Percentiles rank a stretch among this genome's conserved stretches.
Conservation (phyloP, 2,797 vertebrate species). For the Spondyliosoma cantharus region DNA sequence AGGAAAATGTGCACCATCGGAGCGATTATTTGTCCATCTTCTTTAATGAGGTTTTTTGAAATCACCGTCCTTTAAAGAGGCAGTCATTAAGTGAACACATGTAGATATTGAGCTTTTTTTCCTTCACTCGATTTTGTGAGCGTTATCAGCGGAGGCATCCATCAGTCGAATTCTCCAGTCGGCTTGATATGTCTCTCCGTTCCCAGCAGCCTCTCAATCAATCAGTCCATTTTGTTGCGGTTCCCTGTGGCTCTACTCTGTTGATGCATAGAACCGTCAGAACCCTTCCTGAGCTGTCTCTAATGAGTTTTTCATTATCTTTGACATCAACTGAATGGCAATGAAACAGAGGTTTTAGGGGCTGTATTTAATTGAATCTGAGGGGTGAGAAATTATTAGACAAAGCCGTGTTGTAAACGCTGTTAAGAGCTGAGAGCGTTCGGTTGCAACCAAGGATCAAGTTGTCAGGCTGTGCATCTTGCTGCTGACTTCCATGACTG, state of each 20-base stretch:
- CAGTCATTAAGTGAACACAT: conserved; percentile 57
- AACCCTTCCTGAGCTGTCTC: conserved; percentile 64
- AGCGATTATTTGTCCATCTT: conserved; percentile 27
- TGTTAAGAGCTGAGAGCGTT: conserved; percentile 54
- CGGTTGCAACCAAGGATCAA: conserved; percentile 60
- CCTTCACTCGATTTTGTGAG: conserved; percentile 36
- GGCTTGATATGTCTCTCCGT: conserved; percentile 48
- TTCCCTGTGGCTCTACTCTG: conserved; percentile 70
- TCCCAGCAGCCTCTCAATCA: conserved; percentile 75
- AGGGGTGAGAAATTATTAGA: conserved; percentile 58
- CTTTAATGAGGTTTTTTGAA: conserved; percentile 40
- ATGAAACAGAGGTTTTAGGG: conserved; percentile 63
- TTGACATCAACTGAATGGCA: conserved; percentile 71
- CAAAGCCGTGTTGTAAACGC: conserved; percentile 56
- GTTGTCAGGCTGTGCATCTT: conserved; percentile 59
- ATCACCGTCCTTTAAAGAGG: conserved; percentile 15
- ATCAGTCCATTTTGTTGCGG: conserved; percentile 72
- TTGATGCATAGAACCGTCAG: conserved; percentile 62
- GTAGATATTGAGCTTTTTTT: conserved; percentile 48
- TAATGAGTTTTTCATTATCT: conserved; percentile 80
- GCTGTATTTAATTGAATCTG: conserved; percentile 76
- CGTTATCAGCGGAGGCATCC: conserved; percentile 65
- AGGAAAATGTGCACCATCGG: conserved; percentile 28
- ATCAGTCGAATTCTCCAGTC: conserved; percentile 61
- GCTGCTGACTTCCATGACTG: conserved; percentile 52